Conservation (phyloP, 2,797 vertebrate species). For the Salarias fasciatus region DNA sequence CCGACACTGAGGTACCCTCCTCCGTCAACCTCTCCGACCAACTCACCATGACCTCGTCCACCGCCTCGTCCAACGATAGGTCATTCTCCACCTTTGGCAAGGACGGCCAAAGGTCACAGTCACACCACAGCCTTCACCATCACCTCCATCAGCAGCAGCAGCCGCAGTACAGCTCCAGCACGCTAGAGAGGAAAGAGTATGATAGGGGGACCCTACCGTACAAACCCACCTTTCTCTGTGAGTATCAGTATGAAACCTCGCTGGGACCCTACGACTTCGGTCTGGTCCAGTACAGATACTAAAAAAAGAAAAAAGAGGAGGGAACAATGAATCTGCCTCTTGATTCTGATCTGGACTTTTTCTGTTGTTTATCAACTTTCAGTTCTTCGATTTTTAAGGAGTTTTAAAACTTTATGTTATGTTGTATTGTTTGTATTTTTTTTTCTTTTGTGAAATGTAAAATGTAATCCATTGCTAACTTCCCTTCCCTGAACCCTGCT, state of each 20-base stretch:
- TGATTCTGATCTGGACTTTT: conserved; percentile 74
- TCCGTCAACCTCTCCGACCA: conserved; percentile 84
- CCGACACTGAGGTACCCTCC: conserved; percentile 96
- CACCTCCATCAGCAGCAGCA: conserved; percentile 77
- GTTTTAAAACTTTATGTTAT: conserved; percentile 53
- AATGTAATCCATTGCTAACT: conserved; percentile 56
- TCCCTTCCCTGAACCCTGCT: conserved; percentile 44
- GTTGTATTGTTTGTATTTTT: conserved; percentile 23
- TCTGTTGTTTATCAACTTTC: conserved; percentile 48
- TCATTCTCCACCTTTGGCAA: conserved; percentile 99
- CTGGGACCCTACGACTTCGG: conserved; percentile 77
- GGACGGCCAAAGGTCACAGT: conserved; percentile 88
- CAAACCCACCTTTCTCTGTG: conserved; percentile 99
- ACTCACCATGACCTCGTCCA: conserved; percentile 71
- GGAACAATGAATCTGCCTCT: conserved; percentile 49
- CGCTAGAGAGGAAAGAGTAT: conserved; percentile 97
- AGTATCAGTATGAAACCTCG: conserved; percentile 88
- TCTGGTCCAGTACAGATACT: conserved; percentile 78
- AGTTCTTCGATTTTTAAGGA: conserved; percentile 58
- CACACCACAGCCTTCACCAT: conserved; percentile 89
- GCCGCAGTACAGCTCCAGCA: conserved; percentile 83
- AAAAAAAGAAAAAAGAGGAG: conserved; percentile 36
- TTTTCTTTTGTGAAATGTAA: conserved; percentile 61
- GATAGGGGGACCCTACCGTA: conserved; percentile 91
- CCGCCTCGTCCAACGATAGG: conserved; percentile 87